Evolutionary conservation across 2,113 vertebrate genomes (phyloP).

Genomic region (Paedocypris sp.): DNA sequence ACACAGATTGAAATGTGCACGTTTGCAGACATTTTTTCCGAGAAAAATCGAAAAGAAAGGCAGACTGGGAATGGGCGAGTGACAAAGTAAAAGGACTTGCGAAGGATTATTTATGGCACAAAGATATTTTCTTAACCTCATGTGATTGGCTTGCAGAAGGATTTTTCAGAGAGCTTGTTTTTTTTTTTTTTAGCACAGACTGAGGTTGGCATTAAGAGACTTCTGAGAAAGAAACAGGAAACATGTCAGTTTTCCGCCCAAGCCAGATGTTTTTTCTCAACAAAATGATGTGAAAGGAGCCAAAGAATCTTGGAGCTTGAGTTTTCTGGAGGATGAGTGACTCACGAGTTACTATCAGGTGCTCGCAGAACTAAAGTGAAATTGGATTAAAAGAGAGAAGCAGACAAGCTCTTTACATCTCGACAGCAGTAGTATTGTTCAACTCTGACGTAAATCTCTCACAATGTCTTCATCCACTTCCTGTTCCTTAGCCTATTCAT

Average conservation of each 20-base stretch:
- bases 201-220: no score
- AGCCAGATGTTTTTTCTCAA: constrained; percentile 29
- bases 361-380: not conserved
- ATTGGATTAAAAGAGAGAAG: constrained; percentile 4
- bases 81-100: constrained; percentile 49
- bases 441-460: not conserved
- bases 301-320: not conserved
- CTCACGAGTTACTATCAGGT: constrained; percentile 3
- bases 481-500: constrained; percentile 2
- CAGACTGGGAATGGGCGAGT: constrained; percentile 18
- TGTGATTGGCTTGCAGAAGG: constrained; percentile 52
- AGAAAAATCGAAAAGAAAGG: constrained; percentile 25
- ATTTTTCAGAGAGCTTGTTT: constrained; percentile 50
- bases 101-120: constrained; percentile 57
- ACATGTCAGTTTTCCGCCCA: constrained; percentile 47
- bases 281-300: not conserved
- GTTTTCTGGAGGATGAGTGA: not conserved
- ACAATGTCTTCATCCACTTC: not conserved
- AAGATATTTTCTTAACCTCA: constrained; percentile 21
- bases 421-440: not conserved
- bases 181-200: constrained; percentile 52
- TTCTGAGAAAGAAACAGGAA: constrained; percentile 16
- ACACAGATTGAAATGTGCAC: no score
- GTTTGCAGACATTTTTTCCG: no score
- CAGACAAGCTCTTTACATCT: not conserved